Base-by-base conservation (phyloP, 2,888 invertebrate genomes). In the Blastobasis adustella region DNA sequence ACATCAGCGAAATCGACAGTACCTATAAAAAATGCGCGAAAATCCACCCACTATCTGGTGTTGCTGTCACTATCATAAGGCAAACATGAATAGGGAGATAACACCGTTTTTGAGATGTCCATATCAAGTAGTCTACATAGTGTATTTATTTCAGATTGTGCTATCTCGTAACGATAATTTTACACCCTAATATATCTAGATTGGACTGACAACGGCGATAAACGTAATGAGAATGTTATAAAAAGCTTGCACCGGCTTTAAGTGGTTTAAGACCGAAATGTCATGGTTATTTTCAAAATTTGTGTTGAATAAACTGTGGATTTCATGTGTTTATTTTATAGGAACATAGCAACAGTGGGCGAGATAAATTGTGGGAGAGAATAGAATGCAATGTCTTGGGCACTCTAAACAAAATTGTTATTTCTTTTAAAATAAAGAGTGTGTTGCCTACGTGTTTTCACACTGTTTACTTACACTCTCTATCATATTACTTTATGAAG, bases 101-200 rank as follows among this genome's bases (percentile, higher is more conserved):
- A 55, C 59, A 66, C 53, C 58, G 61, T 78, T 79, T 78, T 74
- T 66, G 77, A 79, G 79, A 83, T 82, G 76, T 23, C 61, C 72
- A 67, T 74, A 73, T 79, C 74, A 71, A 69, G 63, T 67, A 71
- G 65, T 71, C 60, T 62, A 66, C 69, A 71, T 61, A 73, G 73
- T 73, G 65, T 80, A 73, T 77, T 79, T 75, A 70, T 77, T 79
- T 77, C 59, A 75, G 78, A 79, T 79, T 80, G 71, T 62, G 63
- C 62, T 82, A 79, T 80, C 77, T 69, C 54, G 57, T 56, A 53
- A 60, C 60, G 71, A 74, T 76, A 72, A 66, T 58, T 58, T 59
- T 58, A 60, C 59, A 60, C 60, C 55, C 61, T 42, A 50, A 46
- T 46, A 49, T 52, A 52, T 49, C 52, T 48, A 45, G 49, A 49